Evolutionary conservation across 2,113 vertebrate species (phyloP).

Genomic region (Marmota flaviventris): DNA sequence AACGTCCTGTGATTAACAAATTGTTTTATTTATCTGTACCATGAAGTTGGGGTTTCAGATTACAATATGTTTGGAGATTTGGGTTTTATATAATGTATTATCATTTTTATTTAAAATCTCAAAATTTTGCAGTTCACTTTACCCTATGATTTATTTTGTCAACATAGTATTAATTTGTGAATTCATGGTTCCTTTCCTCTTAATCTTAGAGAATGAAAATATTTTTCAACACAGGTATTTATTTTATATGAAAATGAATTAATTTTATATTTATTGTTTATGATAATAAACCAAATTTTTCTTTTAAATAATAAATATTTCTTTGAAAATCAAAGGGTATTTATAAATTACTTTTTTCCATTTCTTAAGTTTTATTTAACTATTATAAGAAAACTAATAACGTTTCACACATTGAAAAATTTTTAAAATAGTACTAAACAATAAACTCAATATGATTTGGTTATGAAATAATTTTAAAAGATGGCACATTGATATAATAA

Average conservation of each 20-base stretch:
- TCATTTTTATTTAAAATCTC: background rate
- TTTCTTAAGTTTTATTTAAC: background rate
- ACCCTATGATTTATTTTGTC: background rate
- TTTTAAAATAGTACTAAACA: background rate
- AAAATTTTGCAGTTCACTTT: background rate
- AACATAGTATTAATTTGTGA: background rate
- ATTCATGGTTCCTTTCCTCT: background rate
- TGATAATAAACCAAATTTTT: background rate
- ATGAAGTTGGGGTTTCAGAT: background rate
- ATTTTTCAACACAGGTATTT: background rate
- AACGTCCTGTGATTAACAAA: background rate
- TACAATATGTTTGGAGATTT: background rate
- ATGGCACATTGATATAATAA: background rate
- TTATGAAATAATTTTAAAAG: background rate
- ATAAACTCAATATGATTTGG: background rate
- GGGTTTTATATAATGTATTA: background rate
- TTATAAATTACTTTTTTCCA: background rate
- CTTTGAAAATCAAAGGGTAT: background rate
- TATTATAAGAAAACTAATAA: background rate
- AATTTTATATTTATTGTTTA: background rate
- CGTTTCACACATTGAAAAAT: background rate
- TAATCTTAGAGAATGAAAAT: background rate
- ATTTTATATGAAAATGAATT: background rate
- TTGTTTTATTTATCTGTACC: background rate
- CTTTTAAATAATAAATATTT: background rate